Conservation (phyloP, 2,797 vertebrate genomes). For the Parauchenoglanis punctatus region DNA sequence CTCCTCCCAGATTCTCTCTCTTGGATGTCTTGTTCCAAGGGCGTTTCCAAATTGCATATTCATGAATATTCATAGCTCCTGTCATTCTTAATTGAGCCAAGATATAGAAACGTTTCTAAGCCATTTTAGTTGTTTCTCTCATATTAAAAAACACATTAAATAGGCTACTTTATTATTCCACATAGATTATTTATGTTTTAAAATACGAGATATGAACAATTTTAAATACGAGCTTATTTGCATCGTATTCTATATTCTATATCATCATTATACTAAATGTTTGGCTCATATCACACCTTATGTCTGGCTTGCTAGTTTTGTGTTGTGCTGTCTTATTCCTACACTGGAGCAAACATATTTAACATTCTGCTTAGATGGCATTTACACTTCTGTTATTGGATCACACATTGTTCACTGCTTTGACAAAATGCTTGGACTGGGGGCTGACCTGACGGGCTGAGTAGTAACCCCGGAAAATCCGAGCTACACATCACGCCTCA, state of each 20-base stretch:
- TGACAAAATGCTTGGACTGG: neutral
- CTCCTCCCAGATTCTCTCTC: neutral
- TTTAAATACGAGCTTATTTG: neutral
- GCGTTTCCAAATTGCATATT: neutral
- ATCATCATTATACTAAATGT: neutral
- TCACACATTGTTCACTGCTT: neutral
- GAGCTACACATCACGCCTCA: slow-evolving; percentile 44
- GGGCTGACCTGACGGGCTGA: slow-evolving; percentile 9
- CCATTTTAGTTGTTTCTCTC: neutral
- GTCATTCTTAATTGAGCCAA: neutral
- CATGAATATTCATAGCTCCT: slow-evolving; percentile 2
- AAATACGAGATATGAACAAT: neutral
- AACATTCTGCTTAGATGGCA: neutral
- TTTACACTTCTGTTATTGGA: neutral
- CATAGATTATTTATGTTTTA: neutral
- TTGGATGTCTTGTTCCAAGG: neutral
- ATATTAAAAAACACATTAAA: neutral
- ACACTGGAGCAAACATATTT: neutral
- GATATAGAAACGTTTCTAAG: neutral
- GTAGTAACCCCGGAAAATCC: slow-evolving; percentile 46
- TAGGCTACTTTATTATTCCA: neutral
- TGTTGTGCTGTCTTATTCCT: neutral
- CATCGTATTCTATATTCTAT: neutral
- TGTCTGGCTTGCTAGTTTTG: neutral
- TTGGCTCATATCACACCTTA: neutral